A percentile compares a stretch with the other conserved stretches of the same genome.
Conservation (phyloP, 2,888 invertebrate species). For the Ceriagrion tenellum region DNA sequence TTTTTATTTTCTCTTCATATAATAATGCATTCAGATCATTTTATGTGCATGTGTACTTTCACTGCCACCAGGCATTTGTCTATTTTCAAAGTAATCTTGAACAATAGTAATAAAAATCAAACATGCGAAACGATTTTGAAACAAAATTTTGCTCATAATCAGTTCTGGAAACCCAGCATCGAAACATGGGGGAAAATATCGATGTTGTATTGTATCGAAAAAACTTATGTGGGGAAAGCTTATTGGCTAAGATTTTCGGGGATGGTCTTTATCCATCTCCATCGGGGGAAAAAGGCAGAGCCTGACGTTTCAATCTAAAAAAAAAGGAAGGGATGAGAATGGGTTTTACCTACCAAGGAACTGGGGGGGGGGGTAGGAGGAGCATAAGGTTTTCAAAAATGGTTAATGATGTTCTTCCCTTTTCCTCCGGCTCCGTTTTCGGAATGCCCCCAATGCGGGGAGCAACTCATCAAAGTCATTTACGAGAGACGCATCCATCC, state of each 20-base stretch:
- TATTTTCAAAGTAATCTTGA: no score
- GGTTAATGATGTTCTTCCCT: neutral
- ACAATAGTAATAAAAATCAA: no score
- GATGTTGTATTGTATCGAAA: no score
- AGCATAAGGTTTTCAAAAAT: neutral
- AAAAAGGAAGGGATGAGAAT: neutral
- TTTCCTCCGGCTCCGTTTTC: neutral
- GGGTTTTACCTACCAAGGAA: neutral
- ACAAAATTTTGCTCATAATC: no score
- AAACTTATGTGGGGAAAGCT: no score
- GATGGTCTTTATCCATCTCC: slow-evolving; percentile 14
- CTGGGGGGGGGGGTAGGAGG: neutral
- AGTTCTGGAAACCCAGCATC: no score
- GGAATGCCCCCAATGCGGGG: neutral
- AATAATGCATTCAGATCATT: no score
- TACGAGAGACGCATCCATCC: neutral
- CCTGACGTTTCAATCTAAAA: slow-evolving; percentile 30
- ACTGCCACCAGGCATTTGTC: no score
- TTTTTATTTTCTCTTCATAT: no score
- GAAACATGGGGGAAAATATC: no score
- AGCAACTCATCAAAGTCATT: slow-evolving; percentile 29
- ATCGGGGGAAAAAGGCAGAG: neutral
- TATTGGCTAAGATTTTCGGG: neutral
- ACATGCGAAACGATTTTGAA: no score
- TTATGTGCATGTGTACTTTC: no score